These are phyloP conservation scores for Spheniscus humboldti DNA, from an alignment of 2,797 vertebrate genomes.

Conservation along the genomic window DNA sequence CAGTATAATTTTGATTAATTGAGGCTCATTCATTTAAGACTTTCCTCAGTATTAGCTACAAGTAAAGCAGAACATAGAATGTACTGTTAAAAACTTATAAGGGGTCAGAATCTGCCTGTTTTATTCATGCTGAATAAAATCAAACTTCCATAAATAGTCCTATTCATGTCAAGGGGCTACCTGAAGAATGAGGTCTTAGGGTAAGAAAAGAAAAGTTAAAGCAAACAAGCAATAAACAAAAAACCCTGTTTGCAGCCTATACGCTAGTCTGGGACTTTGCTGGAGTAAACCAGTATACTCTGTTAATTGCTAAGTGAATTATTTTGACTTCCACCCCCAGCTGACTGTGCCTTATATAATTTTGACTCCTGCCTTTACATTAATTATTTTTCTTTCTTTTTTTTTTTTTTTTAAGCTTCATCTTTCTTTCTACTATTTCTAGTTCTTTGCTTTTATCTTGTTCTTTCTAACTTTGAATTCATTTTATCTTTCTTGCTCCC, in stretches of 20 bases:
- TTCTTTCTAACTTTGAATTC: background rate
- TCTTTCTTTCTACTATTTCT: background rate
- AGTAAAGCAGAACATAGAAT: background rate
- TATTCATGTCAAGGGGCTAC: background rate
- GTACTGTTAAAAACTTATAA: background rate
- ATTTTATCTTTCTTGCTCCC: background rate
- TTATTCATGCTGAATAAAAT: background rate
- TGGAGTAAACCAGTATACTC: background rate
- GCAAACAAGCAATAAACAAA: background rate
- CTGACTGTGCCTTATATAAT: background rate
- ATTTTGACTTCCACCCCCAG: background rate
- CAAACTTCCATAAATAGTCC: background rate
- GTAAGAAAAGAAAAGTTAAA: background rate
- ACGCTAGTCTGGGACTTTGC: background rate
- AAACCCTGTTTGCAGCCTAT: background rate
- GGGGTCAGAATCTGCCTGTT: background rate
- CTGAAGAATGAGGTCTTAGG: background rate
- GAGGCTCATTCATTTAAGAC: background rate
- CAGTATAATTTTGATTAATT: background rate
- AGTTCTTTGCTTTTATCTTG: background rate
- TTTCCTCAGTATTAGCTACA: background rate
- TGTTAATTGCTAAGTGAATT: background rate
- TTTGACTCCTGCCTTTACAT: background rate
- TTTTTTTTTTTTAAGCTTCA: background rate
- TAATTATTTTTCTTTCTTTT: background rate